phyloP scores from a whole-genome alignment of 2,797 vertebrate genomes.

The Pangasius mekongensis region DNA sequence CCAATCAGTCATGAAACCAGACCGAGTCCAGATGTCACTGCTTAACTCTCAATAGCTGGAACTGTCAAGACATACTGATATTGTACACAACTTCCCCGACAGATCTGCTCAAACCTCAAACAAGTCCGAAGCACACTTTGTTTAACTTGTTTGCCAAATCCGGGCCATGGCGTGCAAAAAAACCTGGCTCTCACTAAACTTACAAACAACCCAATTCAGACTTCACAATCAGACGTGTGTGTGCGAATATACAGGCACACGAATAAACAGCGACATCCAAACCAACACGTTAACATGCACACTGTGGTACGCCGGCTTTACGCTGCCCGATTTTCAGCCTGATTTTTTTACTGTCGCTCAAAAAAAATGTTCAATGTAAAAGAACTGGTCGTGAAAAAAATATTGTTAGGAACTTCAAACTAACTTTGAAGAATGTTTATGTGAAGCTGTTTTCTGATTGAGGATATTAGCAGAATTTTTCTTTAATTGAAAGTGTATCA shows the following conservation, averaged over 20 bases:
- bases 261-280: constrained; percentile 26
- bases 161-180: neutral
- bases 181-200: constrained; percentile 8
- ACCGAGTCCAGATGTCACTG: constrained; percentile 36
- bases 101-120: constrained; percentile 26
- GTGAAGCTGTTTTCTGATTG: neutral
- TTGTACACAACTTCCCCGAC: constrained; percentile 9
- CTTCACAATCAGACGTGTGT: constrained; percentile 11
- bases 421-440: neutral
- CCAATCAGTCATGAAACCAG: neutral
- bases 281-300: neutral
- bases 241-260: neutral
- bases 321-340: neutral
- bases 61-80: constrained; percentile 28
- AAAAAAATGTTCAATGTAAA: neutral
- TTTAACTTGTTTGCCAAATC: constrained; percentile 16
- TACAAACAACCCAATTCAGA: constrained; percentile 27
- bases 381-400: neutral
- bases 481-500: neutral
- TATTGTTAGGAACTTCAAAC: neutral
- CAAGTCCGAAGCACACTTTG: constrained; percentile 8
- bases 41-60: constrained; percentile 18
- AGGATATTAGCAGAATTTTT: neutral
- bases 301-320: neutral
- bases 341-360: neutral